Evolutionary conservation across 2,113 vertebrate species (phyloP), one percentile per base, ranked within the genome.

Genomic region (Beaufortia kweichowensis): DNA sequence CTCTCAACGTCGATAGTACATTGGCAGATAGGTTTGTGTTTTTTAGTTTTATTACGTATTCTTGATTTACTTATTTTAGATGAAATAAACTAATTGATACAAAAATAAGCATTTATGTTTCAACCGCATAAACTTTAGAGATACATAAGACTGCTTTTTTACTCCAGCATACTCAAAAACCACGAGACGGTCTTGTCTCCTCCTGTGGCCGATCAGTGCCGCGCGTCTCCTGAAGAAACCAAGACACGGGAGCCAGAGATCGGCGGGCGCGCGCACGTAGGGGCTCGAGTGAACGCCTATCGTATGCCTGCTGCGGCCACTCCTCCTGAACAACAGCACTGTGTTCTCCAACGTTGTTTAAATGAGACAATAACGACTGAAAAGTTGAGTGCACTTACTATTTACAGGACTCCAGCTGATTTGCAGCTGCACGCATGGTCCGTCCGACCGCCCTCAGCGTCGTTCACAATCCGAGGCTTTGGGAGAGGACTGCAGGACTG

Each of bases 291-390:
- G 84, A 79, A 72, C 77, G 82, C 79, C 83, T 74, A 46, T 72
- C 71, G 62, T 85, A 50, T 84, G 75, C 50, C 63, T 50, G 84
- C 53, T 56, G 9, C 50, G 53, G 85, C 86, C 83, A 87, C 90
- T 83, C 91, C 91, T 88, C 80, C 83, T 53, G 65, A 80, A 82
- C 77, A 63, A 46, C 43, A 73, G 55, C 69, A 14, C 33, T 21
- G 28, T 65, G 48, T 46, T 57, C 33, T 56, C 9, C 50, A n/a
- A 29, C 21, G 46, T 8, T 3, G 46, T 31, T 46, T 5, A 41
- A 63, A 63, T 72, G 23, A 63, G 29, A 48, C 21, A 2, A 48
- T 6, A 59, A 35, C 14, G 46, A 70, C 4, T 26, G 26, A 55
- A 70, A 57, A 78, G 66, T 33, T 21, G 57, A 12, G 24, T 43